phyloP scores from a whole-genome alignment of 1,140 invertebrate genomes.

The Camponotus vicinus region DNA sequence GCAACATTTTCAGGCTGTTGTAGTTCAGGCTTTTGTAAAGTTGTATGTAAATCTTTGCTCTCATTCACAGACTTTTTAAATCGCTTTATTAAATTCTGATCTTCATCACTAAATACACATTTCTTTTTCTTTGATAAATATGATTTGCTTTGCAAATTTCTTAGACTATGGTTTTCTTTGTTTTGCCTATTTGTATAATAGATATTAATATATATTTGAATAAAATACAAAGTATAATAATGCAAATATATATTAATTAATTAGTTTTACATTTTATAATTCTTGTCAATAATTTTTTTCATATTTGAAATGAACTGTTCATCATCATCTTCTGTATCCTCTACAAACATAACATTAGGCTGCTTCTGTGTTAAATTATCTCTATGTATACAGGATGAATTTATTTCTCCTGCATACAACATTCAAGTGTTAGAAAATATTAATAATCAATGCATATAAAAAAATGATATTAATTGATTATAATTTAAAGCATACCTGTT shows the following conservation, averaged over 20 bases:
- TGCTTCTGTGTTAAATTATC: slow-evolving; percentile 33
- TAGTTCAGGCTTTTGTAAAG: not conserved
- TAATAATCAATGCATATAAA: slow-evolving; percentile 2
- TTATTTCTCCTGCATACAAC: slow-evolving; percentile 58
- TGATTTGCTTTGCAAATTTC: not conserved
- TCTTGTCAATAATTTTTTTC: slow-evolving; percentile 49
- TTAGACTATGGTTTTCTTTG: slow-evolving; percentile 40
- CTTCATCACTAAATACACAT: slow-evolving; percentile 48
- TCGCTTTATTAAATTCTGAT: slow-evolving; percentile 64
- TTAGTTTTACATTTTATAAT: slow-evolving; percentile 40
- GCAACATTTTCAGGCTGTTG: not conserved
- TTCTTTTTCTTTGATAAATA: slow-evolving; percentile 30
- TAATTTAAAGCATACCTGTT: slow-evolving; percentile 18
- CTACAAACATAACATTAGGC: not conserved
- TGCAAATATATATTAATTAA: not conserved
- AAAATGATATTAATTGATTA: not conserved
- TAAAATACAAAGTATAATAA: not conserved
- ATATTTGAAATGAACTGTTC: slow-evolving; percentile 63
- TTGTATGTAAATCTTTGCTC: not conserved
- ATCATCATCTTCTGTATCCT: slow-evolving; percentile 46
- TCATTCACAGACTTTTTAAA: slow-evolving; percentile 59
- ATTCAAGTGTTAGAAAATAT: not conserved
- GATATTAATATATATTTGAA: not conserved
- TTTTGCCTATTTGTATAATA: slow-evolving; percentile 20
- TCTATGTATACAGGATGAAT: slow-evolving; percentile 55